phyloP scores from a whole-genome alignment of 2,113 vertebrate genomes.

The Hemiscyllium ocellatum region DNA sequence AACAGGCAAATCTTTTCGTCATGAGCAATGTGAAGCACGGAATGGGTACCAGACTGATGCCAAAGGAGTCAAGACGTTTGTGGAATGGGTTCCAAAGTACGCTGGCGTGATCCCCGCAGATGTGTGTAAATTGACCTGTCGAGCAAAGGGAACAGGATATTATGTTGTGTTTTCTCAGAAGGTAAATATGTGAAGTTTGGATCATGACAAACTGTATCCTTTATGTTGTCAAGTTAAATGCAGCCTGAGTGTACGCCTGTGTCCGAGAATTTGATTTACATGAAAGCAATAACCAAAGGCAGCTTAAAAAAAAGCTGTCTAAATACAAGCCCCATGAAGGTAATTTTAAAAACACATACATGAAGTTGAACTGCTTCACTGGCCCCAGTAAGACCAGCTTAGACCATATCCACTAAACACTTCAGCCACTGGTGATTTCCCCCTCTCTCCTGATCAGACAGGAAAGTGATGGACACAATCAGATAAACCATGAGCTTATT shows the following conservation, averaged over 20 bases:
- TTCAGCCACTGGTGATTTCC: background rate
- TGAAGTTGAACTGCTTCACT: background rate
- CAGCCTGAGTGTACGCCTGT: background rate
- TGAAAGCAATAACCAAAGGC: background rate
- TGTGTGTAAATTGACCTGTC: constrained; percentile 88
- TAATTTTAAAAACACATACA: background rate
- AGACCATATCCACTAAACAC: too few species aligned
- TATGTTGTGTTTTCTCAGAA: constrained; percentile 94
- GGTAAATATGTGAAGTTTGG: constrained; percentile 56
- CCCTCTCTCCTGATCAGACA: background rate
- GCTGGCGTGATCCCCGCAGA: constrained; percentile 84
- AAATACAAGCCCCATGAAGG: background rate
- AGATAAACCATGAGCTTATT: background rate
- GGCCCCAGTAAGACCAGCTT: background rate
- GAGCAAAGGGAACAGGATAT: constrained; percentile 93
- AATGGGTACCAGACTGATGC: constrained; percentile 94
- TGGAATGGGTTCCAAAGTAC: constrained; percentile 95
- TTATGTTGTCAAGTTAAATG: background rate
- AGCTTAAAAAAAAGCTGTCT: background rate
- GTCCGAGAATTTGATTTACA: background rate
- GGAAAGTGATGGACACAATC: background rate
- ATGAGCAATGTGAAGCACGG: constrained; percentile 88
- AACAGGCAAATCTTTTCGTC: constrained; percentile 81
- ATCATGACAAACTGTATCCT: background rate
- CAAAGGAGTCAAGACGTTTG: constrained; percentile 88